Evolutionary conservation across 2,797 vertebrate species (phyloP).

Genomic region (Phataginus tetradactyla): DNA sequence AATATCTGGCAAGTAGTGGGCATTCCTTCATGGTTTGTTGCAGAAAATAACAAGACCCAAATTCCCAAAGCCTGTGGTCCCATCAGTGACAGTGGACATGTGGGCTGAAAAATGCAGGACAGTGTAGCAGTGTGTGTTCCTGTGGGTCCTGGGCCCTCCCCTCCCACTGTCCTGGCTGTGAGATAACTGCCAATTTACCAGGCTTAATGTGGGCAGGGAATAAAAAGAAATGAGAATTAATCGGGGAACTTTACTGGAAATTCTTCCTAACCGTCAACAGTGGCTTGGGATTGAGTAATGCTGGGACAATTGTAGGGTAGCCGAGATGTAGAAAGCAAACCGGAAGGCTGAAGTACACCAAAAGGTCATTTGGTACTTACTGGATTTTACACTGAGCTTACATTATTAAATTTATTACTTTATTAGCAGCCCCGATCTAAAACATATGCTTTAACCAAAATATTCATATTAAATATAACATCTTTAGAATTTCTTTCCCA

Average conservation of each 20-base stretch:
- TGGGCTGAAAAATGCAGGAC: neutral
- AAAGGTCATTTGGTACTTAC: neutral
- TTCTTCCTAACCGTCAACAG: neutral
- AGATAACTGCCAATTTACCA: constrained; percentile 20
- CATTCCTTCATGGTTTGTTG: neutral
- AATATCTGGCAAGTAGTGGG: neutral
- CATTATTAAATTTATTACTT: neutral
- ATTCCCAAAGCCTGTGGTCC: neutral
- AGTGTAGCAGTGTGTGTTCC: neutral
- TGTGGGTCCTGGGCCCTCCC: neutral
- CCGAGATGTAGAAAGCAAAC: neutral
- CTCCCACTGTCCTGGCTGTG: neutral
- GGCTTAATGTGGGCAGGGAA: neutral
- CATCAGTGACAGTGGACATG: neutral
- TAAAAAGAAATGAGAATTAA: constrained; percentile 27
- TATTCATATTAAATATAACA: neutral
- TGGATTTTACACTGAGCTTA: neutral
- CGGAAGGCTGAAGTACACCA: neutral
- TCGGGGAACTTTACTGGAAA: neutral
- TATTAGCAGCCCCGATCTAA: neutral
- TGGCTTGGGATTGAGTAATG: constrained; percentile 22
- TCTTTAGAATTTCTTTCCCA: neutral
- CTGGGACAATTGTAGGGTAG: neutral
- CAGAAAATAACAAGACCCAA: neutral
- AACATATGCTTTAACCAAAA: neutral